Evolutionary conservation across 2,113 vertebrate species (phyloP).

Genomic region (Lonchura striata): DNA sequence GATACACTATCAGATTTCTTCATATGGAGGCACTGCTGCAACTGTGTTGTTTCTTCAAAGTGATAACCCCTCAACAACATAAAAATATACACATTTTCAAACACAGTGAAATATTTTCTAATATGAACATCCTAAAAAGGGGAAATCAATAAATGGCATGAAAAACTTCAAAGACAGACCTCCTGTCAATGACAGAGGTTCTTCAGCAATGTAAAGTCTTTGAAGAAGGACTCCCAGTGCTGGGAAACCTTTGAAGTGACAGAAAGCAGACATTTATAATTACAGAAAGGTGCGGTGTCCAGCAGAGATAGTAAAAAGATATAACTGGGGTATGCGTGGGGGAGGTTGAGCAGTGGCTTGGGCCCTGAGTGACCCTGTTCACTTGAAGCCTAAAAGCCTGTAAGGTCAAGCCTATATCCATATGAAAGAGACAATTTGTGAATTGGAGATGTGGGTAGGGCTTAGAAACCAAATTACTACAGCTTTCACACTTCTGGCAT

Average conservation of each 20-base stretch:
- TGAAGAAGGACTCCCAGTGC: slow-evolving; percentile 84
- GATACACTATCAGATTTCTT: slow-evolving; percentile 63
- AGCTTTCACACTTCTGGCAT: slow-evolving; percentile 66
- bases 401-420: slow-evolving; percentile 72
- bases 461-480: slow-evolving; percentile 64
- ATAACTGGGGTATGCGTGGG: slow-evolving; percentile 73
- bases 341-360: slow-evolving; percentile 64
- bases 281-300: slow-evolving; percentile 85
- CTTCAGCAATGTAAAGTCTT: slow-evolving; percentile 78
- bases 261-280: slow-evolving; percentile 88
- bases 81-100: slow-evolving; percentile 79
- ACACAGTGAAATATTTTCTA: slow-evolving; percentile 77
- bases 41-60: slow-evolving; percentile 78
- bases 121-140: slow-evolving; percentile 81
- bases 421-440: slow-evolving; percentile 73
- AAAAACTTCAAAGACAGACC: slow-evolving; percentile 84
- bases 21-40: slow-evolving; percentile 41
- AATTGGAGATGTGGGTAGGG: slow-evolving; percentile 59
- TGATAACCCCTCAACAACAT: slow-evolving; percentile 66
- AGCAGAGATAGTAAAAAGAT: slow-evolving; percentile 83
- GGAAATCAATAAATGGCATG: slow-evolving; percentile 84
- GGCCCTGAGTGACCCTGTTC: slow-evolving; percentile 73
- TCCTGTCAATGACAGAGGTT: slow-evolving; percentile 84
- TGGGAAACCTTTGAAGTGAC: slow-evolving; percentile 85
- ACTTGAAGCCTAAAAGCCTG: slow-evolving; percentile 62